Evolutionary conservation across 1,140 invertebrate genomes (phyloP).

Genomic region (Drosophila pseudoananassae): DNA sequence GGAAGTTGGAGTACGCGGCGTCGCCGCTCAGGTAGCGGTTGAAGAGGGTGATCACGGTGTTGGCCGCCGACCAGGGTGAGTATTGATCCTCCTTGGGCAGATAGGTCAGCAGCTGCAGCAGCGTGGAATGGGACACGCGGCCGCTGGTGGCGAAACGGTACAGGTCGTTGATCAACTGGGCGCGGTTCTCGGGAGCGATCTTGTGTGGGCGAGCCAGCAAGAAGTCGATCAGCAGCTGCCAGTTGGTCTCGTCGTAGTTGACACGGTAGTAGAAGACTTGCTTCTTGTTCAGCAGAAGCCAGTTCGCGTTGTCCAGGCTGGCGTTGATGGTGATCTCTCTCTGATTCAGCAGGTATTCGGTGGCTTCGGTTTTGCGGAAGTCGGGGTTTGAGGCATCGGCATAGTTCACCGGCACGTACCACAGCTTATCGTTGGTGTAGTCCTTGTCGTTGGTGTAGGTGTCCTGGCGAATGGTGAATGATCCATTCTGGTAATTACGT

Average conservation of each 20-base stretch:
- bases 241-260: constrained; percentile 87
- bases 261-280: constrained; percentile 88
- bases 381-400: constrained; percentile 79
- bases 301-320: constrained; percentile 75
- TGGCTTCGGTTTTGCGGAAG: constrained; percentile 84
- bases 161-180: constrained; percentile 91
- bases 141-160: constrained; percentile 88
- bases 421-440: constrained; percentile 29
- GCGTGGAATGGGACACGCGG: constrained; percentile 83
- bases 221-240: constrained; percentile 85
- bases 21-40: constrained; percentile 72
- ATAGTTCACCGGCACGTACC: constrained; percentile 60
- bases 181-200: constrained; percentile 89
- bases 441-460: constrained; percentile 74
- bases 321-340: constrained; percentile 21
- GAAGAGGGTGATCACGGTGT: constrained; percentile 70
- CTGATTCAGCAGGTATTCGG: constrained; percentile 57
- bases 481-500: constrained; percentile 83
- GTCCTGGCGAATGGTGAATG: constrained; percentile 83
- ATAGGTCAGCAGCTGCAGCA: constrained; percentile 85
- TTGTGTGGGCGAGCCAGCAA: constrained; percentile 83
- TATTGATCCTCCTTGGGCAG: constrained; percentile 86
- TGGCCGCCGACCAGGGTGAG: constrained; percentile 86
- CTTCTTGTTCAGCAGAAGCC: constrained; percentile 87
- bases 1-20: constrained; percentile 55